Percentiles rank a stretch among this genome's conserved stretches.
These are phyloP conservation scores for Patella ulyssiponensis DNA, from an alignment of 2,888 invertebrate species.

Conservation along the genomic window DNA sequence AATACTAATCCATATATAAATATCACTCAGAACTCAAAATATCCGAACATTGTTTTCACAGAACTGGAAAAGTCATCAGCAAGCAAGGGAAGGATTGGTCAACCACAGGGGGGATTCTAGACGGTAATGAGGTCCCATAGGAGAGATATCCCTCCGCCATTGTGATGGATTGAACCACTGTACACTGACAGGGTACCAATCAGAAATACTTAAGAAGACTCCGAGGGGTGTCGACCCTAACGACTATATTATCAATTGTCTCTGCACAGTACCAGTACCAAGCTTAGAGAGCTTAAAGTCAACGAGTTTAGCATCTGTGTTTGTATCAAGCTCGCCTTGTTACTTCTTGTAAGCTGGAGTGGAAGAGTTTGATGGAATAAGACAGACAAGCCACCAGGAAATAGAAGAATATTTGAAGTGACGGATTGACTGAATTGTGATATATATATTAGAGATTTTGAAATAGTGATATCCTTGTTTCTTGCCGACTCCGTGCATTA, in stretches of 20 bases:
- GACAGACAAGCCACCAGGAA: not conserved
- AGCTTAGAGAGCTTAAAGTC: not conserved
- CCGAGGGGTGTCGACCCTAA: not conserved
- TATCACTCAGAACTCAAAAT: not conserved
- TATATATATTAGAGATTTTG: too few species aligned
- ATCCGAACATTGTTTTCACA: slow-evolving; percentile 7
- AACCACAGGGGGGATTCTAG: slow-evolving; percentile 3
- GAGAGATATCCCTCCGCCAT: not conserved
- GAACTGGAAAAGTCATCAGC: slow-evolving; percentile 1
- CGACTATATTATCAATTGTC: slow-evolving; percentile 8
- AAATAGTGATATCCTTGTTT: too few species aligned
- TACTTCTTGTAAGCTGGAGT: not conserved
- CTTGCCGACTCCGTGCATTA: too few species aligned
- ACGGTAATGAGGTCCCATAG: slow-evolving; percentile 7
- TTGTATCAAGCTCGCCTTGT: too few species aligned
- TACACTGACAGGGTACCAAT: slow-evolving; percentile 4
- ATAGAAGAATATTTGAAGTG: not conserved
- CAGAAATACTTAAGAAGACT: not conserved
- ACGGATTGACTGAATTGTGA: not conserved
- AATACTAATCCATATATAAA: too few species aligned
- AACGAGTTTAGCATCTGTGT: not conserved
- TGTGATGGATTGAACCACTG: slow-evolving; percentile 4
- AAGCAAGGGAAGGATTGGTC: not conserved
- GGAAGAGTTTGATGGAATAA: not conserved
- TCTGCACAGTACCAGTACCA: not conserved